These are phyloP conservation scores for Rhyacichthys aspro DNA, from an alignment of 2,797 vertebrate genomes.

Conservation along the genomic window DNA sequence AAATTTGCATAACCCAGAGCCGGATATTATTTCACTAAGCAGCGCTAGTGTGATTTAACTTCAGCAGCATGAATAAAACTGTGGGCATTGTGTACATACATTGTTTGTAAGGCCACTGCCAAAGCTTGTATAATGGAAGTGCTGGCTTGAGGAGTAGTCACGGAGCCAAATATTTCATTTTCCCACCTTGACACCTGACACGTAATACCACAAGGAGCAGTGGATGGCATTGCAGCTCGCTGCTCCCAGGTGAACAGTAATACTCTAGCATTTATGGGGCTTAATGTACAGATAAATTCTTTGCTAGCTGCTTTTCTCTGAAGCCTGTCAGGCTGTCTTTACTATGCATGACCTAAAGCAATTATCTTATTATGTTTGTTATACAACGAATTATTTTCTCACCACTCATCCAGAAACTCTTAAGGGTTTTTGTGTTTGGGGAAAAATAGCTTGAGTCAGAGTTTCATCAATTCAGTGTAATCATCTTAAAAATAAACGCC, in stretches of 20 bases:
- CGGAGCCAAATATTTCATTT: constrained; percentile 56
- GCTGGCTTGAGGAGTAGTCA: constrained; percentile 41
- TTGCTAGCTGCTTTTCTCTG: constrained; percentile 49
- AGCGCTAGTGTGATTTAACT: constrained; percentile 31
- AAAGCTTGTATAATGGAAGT: constrained; percentile 40
- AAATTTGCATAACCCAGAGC: constrained; percentile 24
- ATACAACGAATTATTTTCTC: constrained; percentile 56
- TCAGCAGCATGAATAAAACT: constrained; percentile 47
- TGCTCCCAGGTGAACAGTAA: constrained; percentile 39
- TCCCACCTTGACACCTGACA: constrained; percentile 43
- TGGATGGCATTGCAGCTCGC: constrained; percentile 32
- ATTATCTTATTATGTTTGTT: constrained; percentile 68
- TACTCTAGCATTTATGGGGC: constrained; percentile 43
- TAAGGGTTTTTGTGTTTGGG: constrained; percentile 31
- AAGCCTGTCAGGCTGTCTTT: constrained; percentile 51
- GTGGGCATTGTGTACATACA: constrained; percentile 26
- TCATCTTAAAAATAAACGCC: constrained; percentile 56
- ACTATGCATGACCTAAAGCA: constrained; percentile 40
- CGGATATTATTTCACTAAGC: constrained; percentile 48
- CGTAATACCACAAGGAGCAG: constrained; percentile 23
- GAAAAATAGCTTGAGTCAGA: constrained; percentile 35
- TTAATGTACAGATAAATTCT: constrained; percentile 60
- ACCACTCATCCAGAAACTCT: constrained; percentile 41
- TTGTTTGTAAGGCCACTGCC: constrained; percentile 39
- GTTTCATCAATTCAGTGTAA: constrained; percentile 30